Conservation (phyloP, 2,113 vertebrate species). For the Felis catus region F.catus_Fca126_mat1.0 CM031415.1:134385001-134385500, state of each 20-base stretch:
- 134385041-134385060: neutral
- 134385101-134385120: neutral
- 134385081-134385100: neutral
- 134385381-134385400: neutral
- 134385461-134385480: neutral
- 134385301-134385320: neutral
- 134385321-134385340: neutral
- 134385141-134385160: neutral
- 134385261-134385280: neutral
- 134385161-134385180: neutral
- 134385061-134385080: constrained; percentile 7
- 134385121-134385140: neutral
- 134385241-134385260: neutral
- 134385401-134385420: neutral
- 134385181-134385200: neutral
- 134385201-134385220: neutral
- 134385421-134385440: neutral
- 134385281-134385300: neutral
- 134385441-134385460: neutral
- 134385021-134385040: neutral
- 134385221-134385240: neutral
- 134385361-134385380: neutral
- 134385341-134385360: neutral
- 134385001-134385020: constrained; percentile 2
- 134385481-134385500: neutral